A percentile compares a stretch with the other conserved stretches of the same genome.
Evolutionary conservation across 1,140 invertebrate genomes (phyloP).

Genomic region (Cotesia glomerata): DNA sequence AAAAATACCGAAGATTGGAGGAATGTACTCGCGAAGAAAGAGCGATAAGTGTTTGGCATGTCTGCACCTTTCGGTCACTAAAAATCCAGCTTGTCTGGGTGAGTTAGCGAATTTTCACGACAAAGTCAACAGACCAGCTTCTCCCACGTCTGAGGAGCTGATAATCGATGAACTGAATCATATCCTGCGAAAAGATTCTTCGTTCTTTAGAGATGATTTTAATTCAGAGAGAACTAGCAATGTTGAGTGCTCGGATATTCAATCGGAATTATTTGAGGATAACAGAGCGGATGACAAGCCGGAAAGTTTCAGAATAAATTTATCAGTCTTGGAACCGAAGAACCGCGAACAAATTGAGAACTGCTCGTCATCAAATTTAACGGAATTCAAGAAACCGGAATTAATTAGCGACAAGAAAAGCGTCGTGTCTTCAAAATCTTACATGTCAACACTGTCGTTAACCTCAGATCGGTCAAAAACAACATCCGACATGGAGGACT

Average conservation of each 20-base stretch:
- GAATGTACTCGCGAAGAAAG: constrained; percentile 39
- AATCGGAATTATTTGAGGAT: neutral
- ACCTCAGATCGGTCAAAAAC: constrained; percentile 30
- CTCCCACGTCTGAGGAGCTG: neutral
- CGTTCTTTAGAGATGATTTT: neutral
- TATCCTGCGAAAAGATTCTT: neutral
- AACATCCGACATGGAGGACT: constrained; percentile 33
- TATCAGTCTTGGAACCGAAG: neutral
- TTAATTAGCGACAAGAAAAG: constrained; percentile 10
- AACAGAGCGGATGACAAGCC: neutral
- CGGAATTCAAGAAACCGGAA: neutral
- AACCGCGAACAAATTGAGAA: neutral
- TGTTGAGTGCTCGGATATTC: neutral
- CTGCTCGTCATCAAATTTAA: neutral
- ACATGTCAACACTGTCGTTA: constrained; percentile 26
- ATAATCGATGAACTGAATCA: neutral
- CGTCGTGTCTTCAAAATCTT: constrained; percentile 11
- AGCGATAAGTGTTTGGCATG: constrained; percentile 47
- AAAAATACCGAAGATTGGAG: constrained; percentile 11
- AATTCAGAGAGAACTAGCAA: neutral
- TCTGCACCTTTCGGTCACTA: constrained; percentile 31
- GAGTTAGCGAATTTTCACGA: neutral
- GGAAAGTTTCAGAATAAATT: neutral
- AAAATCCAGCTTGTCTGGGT: neutral
- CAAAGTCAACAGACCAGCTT: neutral